phyloP scores from a whole-genome alignment of 2,113 vertebrate genomes.

The Corythornis cristatus region DNA sequence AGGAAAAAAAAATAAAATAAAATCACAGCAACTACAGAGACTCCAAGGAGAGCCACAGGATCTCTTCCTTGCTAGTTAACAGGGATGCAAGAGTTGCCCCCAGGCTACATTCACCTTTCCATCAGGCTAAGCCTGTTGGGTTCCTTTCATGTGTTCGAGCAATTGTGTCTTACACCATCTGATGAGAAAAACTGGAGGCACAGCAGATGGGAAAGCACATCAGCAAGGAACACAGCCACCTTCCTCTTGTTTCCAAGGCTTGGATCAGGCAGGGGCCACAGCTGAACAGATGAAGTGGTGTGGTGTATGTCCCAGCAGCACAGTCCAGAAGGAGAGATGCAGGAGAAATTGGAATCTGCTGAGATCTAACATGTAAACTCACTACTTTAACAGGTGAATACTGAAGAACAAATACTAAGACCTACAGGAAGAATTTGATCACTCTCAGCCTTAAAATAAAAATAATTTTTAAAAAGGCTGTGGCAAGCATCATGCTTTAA shows the following conservation, averaged over 20 bases:
- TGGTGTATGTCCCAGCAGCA: rapidly evolving
- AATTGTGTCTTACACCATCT: background rate
- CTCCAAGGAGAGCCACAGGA: constrained; percentile 7
- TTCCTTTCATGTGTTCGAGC: background rate
- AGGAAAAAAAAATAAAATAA: background rate
- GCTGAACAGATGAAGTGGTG: background rate
- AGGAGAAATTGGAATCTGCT: background rate
- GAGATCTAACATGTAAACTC: background rate
- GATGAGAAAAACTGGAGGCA: background rate
- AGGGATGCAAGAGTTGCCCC: background rate
- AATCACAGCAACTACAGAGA: background rate
- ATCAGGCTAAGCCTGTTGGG: background rate
- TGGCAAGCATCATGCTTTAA: background rate
- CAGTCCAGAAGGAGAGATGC: background rate
- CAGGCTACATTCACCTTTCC: constrained; percentile 47
- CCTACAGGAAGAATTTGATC: background rate
- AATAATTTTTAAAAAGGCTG: background rate
- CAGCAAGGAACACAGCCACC: rapidly evolving
- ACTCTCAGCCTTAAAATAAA: background rate
- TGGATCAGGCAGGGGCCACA: background rate
- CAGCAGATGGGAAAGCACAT: background rate
- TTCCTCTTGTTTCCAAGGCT: background rate
- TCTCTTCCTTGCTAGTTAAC: background rate
- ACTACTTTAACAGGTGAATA: background rate
- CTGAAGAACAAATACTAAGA: background rate